Conservation (phyloP, 2,888 invertebrate genomes). For the Corbicula japonica region DNA sequence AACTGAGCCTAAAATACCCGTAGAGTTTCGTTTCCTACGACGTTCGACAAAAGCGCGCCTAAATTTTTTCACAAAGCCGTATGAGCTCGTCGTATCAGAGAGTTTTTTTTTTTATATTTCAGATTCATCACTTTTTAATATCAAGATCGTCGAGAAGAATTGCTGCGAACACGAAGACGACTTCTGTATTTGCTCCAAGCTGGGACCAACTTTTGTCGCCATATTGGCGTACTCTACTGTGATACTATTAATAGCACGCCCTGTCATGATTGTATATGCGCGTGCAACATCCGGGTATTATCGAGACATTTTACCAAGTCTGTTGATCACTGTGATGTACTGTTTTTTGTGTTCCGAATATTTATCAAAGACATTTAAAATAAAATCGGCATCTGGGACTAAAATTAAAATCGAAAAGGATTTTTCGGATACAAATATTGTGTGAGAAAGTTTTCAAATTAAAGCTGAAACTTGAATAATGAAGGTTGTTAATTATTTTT, state of each 20-base stretch:
- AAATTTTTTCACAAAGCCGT: no score
- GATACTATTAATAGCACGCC: conserved; percentile 43
- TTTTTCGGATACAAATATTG: no score
- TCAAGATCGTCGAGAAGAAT: conserved; percentile 30
- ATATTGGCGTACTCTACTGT: conserved; percentile 43
- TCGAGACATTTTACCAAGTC: conserved; percentile 57
- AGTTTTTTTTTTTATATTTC: no score
- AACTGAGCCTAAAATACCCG: no score
- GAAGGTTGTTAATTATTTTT: no score
- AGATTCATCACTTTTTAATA: conserved; percentile 31
- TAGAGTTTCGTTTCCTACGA: no score
- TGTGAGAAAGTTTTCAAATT: no score
- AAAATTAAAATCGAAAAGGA: no score
- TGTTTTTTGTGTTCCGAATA: conserved; percentile 56
- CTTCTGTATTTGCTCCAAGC: conserved; percentile 43
- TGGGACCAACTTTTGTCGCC: conserved; percentile 42
- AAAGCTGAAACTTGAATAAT: no score
- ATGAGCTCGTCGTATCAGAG: no score
- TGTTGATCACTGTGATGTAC: conserved; percentile 55
- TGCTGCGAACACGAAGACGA: conserved; percentile 5
- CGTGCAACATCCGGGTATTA: conserved; percentile 36
- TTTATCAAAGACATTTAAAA: conserved; percentile 9
- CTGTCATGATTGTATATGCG: conserved; percentile 49
- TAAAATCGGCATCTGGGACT: no score
- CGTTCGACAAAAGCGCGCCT: no score